Evolutionary conservation across 2,888 invertebrate species (phyloP).

Genomic region (Corbicula japonica): DNA sequence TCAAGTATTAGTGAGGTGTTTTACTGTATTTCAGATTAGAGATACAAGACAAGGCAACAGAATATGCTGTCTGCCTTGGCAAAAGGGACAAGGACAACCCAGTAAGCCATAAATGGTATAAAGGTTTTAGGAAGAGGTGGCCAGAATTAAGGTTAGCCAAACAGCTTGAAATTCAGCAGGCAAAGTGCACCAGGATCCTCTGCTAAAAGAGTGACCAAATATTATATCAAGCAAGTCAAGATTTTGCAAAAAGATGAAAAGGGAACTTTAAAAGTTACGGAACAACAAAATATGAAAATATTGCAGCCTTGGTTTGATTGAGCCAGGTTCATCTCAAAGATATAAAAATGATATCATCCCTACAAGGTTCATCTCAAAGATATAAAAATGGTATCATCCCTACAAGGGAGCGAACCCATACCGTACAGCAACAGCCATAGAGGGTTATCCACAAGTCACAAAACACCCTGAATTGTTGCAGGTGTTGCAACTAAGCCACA

Average conservation of each 20-base stretch:
- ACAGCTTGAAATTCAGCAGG: constrained; percentile 1
- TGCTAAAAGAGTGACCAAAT: background rate
- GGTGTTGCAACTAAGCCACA: constrained; percentile 1
- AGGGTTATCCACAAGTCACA: constrained; percentile 9
- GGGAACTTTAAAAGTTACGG: no score
- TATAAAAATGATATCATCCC: no score
- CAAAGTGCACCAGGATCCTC: background rate
- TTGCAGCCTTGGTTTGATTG: no score
- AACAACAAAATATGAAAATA: no score
- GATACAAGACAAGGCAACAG: constrained; percentile 14
- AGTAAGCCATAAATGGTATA: background rate
- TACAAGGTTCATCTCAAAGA: no score
- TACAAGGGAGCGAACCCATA: no score
- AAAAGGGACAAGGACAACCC: background rate
- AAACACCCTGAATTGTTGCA: constrained; percentile 13
- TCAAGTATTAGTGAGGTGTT: no score
- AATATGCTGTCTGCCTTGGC: constrained; percentile 13
- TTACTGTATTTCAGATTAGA: no score
- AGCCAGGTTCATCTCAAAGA: no score
- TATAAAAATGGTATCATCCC: no score
- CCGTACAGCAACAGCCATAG: no score
- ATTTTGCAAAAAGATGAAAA: constrained; percentile 20
- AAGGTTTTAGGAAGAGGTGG: background rate
- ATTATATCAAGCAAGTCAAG: background rate
- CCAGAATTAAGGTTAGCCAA: background rate